These are phyloP conservation scores for Eupithecia tripunctaria DNA, from an alignment of 2,888 invertebrate species.

Conservation along the genomic window DNA sequence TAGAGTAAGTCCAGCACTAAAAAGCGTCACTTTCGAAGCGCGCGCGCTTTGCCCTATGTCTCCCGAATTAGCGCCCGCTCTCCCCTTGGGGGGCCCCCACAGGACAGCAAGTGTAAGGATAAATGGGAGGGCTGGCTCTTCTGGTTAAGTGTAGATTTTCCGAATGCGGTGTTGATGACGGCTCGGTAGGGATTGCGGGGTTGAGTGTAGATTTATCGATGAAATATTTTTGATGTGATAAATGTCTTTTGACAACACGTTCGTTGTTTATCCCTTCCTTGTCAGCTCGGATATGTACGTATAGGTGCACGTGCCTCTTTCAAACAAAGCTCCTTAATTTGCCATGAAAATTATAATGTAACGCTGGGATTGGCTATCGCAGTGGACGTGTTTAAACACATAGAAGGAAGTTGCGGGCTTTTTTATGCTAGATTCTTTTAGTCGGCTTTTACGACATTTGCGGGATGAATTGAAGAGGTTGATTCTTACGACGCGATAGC, in stretches of 20 bases:
- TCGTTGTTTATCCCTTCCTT: not conserved
- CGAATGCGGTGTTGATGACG: slow-evolving; percentile 85
- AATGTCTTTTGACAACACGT: not conserved
- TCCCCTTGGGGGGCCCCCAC: slow-evolving; percentile 54
- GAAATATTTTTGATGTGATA: slow-evolving; percentile 11
- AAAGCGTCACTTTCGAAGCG: slow-evolving; percentile 69
- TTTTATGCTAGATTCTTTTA: no score
- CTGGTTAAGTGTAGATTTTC: slow-evolving; percentile 85
- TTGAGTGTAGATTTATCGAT: slow-evolving; percentile 51
- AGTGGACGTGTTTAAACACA: no score
- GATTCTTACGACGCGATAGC: no score
- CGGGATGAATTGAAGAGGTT: not conserved
- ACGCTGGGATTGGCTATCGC: no score
- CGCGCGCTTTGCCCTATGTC: slow-evolving; percentile 74
- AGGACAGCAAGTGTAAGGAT: slow-evolving; percentile 83
- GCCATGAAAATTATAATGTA: no score
- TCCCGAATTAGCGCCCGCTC: slow-evolving; percentile 67
- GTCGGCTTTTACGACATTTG: not conserved
- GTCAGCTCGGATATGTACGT: no score
- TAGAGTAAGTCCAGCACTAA: slow-evolving; percentile 51
- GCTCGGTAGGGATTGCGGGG: slow-evolving; percentile 58
- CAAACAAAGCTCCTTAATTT: no score
- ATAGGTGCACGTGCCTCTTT: not conserved
- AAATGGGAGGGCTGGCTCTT: slow-evolving; percentile 85
- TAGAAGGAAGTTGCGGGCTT: no score